These are phyloP conservation scores for Anhinga rufa DNA, from an alignment of 2,113 vertebrate genomes.

Conservation along the genomic window DNA sequence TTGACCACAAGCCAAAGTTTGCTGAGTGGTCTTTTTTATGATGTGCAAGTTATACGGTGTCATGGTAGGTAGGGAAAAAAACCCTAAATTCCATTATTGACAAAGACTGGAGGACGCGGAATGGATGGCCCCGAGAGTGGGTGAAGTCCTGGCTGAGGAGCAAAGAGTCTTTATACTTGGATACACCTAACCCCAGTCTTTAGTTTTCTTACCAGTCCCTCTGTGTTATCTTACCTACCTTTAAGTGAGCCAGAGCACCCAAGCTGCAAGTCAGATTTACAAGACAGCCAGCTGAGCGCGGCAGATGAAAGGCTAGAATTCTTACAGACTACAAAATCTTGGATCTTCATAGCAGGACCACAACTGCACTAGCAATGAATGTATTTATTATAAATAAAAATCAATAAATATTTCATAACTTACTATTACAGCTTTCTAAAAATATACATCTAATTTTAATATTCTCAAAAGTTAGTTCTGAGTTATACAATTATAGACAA, in stretches of 20 bases:
- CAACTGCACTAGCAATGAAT: background rate
- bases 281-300: background rate
- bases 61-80: background rate
- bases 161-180: background rate
- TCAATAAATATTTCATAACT: background rate
- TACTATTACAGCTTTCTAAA: background rate
- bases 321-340: background rate
- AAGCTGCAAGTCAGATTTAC: background rate
- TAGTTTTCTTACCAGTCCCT: background rate
- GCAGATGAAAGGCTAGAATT: background rate
- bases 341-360: background rate
- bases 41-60: background rate
- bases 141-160: background rate
- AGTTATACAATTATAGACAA: background rate
- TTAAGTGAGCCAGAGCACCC: background rate
- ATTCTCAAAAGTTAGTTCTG: background rate
- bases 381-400: constrained; percentile 27
- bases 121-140: background rate
- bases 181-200: rapidly evolving
- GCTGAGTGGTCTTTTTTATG: background rate
- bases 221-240: background rate
- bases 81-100: background rate
- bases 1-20: background rate
- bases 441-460: background rate
- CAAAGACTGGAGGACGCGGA: background rate